Percentiles rank a stretch among this genome's conserved stretches.
Conservation (phyloP, 2,888 invertebrate species). For the Siphlonurus alternatus region DNA sequence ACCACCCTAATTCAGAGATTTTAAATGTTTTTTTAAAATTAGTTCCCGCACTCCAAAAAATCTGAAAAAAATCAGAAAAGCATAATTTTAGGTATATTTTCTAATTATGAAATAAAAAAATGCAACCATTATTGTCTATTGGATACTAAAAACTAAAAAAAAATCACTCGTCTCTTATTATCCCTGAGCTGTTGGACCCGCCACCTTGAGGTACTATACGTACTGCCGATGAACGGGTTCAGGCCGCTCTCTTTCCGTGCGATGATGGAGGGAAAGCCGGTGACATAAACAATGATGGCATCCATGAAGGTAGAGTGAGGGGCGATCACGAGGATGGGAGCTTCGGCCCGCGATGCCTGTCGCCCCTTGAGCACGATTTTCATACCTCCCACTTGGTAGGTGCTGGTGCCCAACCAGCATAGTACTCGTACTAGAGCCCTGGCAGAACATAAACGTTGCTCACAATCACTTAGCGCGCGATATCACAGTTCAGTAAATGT, state of each 20-base stretch:
- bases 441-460: conserved; percentile 10
- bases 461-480: background rate
- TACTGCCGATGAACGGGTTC: conserved; percentile 80
- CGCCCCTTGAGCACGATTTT: conserved; percentile 57
- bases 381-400: conserved; percentile 62
- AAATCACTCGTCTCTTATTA: too few relatives aligned
- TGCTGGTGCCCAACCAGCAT: conserved; percentile 54
- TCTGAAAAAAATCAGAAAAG: too few relatives aligned
- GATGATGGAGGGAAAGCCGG: conserved; percentile 68
- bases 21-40: too few relatives aligned
- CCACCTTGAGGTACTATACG: too few relatives aligned
- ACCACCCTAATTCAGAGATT: too few relatives aligned
- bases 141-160: background rate
- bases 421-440: conserved; percentile 39
- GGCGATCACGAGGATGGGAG: conserved; percentile 70
- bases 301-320: conserved; percentile 85
- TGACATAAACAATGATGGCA: conserved; percentile 66
- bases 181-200: too few relatives aligned
- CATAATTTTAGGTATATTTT: too few relatives aligned
- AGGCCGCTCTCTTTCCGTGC: conserved; percentile 61
- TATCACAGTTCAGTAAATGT: too few relatives aligned
- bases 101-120: too few relatives aligned
- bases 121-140: too few relatives aligned
- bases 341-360: conserved; percentile 56
- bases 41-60: too few relatives aligned